Evolutionary conservation across 1,140 invertebrate species (phyloP).

Genomic region (Solenopsis invicta): DNA sequence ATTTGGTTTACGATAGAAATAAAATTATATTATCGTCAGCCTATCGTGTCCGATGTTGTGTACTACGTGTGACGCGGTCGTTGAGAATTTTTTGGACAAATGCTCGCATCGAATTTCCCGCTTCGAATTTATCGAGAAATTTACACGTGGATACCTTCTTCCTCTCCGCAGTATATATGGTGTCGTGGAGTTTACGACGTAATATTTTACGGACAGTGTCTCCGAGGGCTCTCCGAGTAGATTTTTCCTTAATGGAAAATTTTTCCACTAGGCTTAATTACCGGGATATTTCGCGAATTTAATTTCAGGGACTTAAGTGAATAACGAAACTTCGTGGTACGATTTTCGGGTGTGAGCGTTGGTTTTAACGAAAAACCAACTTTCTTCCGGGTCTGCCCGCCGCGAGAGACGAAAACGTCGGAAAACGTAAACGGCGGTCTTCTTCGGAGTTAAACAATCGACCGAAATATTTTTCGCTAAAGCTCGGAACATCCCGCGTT

Average conservation of each 20-base stretch:
- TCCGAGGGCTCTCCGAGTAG: not conserved
- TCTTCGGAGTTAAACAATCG: not conserved
- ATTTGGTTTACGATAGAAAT: constrained; percentile 42
- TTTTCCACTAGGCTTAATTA: constrained; percentile 5
- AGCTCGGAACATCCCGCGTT: not conserved
- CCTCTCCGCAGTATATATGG: not conserved
- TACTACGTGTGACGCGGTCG: not conserved
- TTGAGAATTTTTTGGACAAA: constrained; percentile 2
- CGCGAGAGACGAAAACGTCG: not conserved
- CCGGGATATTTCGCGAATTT: constrained; percentile 8
- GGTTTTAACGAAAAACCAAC: not conserved
- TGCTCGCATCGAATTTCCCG: not conserved
- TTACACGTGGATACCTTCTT: not conserved
- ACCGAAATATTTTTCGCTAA: constrained; percentile 11
- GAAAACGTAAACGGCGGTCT: not conserved
- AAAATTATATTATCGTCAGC: constrained; percentile 23
- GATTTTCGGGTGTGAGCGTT: not conserved
- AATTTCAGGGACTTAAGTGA: not conserved
- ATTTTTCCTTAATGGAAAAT: constrained; percentile 33
- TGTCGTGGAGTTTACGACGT: not conserved
- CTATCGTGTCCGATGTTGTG: not conserved
- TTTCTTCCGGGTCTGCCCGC: not conserved
- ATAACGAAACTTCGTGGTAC: not conserved
- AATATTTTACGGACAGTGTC: constrained; percentile 2
- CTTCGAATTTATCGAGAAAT: not conserved